Conservation (phyloP, 2,113 vertebrate species). For the Bubalus kerabau region DNA sequence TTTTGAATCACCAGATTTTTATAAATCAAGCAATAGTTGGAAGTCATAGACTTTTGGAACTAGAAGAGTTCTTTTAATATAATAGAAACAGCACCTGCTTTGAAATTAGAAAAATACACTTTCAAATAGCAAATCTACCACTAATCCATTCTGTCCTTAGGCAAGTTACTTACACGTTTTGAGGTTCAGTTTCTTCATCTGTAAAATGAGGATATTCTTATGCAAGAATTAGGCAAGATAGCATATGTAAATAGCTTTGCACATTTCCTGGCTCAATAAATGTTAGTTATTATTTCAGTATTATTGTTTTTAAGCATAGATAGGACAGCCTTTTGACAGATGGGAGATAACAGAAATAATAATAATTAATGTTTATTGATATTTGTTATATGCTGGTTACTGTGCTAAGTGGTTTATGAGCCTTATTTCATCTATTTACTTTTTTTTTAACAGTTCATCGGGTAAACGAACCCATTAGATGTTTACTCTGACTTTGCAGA, state of each 20-base stretch:
- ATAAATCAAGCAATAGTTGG: not conserved
- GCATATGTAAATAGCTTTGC: not conserved
- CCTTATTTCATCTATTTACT: conserved; percentile 28
- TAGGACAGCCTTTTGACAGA: conserved; percentile 6
- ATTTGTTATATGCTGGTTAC: conserved; percentile 7
- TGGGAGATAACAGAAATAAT: not conserved
- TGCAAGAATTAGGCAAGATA: not conserved
- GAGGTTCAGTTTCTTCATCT: not conserved
- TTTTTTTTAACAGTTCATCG: not conserved
- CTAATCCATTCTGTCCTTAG: not conserved
- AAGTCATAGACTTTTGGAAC: not conserved
- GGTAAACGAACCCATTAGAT: not conserved
- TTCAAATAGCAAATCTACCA: not conserved
- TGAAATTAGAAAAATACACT: conserved; percentile 7
- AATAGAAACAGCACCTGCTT: not conserved
- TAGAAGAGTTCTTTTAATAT: not conserved
- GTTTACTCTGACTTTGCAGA: conserved; percentile 9
- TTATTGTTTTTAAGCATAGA: conserved; percentile 20
- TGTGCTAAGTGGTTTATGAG: not conserved
- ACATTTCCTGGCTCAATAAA: conserved; percentile 7
- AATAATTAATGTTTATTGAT: not conserved
- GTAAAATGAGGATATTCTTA: not conserved
- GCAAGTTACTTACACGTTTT: not conserved
- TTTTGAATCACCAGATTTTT: conserved; percentile 13
- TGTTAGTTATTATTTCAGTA: conserved; percentile 25